phyloP scores from a whole-genome alignment of 2,888 invertebrate species.

The Hecatera dysodea region DNA sequence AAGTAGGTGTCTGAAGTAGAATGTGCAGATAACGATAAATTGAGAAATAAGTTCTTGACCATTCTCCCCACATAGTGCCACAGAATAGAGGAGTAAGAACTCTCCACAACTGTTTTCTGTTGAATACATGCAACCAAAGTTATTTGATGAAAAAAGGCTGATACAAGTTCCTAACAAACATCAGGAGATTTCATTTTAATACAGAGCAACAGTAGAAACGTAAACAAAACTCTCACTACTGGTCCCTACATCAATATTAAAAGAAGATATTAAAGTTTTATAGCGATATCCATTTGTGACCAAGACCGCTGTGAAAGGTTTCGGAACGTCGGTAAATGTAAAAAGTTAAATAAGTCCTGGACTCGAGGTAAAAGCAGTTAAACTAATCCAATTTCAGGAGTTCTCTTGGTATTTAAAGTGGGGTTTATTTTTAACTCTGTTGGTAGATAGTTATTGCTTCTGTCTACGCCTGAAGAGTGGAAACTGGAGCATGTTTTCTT shows the following conservation, averaged over 20 bases:
- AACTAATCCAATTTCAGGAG: slow-evolving; percentile 31
- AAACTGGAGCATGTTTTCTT: background rate
- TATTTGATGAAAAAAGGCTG: background rate
- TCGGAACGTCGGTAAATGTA: slow-evolving; percentile 3
- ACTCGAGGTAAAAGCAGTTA: background rate
- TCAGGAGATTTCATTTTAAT: slow-evolving; percentile 1
- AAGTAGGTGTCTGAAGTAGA: too few species aligned
- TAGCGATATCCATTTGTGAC: background rate
- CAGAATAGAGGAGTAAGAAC: too few species aligned
- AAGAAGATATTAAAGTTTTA: slow-evolving; percentile 23
- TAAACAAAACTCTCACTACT: slow-evolving; percentile 1
- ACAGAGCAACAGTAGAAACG: too few species aligned
- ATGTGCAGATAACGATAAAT: too few species aligned
- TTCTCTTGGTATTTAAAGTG: slow-evolving; percentile 31
- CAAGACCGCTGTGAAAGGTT: slow-evolving; percentile 2
- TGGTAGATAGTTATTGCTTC: background rate
- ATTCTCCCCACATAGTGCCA: too few species aligned
- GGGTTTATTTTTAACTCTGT: slow-evolving; percentile 4
- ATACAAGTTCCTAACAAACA: background rate
- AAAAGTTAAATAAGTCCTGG: slow-evolving; percentile 32
- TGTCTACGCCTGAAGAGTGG: background rate
- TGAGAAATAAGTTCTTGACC: too few species aligned
- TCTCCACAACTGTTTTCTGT: too few species aligned
- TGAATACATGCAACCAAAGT: too few species aligned
- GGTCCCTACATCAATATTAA: slow-evolving; percentile 13